These are phyloP conservation scores for Orchesella flavescens DNA, from an alignment of 2,888 invertebrate species.

Conservation along the genomic window DNA sequence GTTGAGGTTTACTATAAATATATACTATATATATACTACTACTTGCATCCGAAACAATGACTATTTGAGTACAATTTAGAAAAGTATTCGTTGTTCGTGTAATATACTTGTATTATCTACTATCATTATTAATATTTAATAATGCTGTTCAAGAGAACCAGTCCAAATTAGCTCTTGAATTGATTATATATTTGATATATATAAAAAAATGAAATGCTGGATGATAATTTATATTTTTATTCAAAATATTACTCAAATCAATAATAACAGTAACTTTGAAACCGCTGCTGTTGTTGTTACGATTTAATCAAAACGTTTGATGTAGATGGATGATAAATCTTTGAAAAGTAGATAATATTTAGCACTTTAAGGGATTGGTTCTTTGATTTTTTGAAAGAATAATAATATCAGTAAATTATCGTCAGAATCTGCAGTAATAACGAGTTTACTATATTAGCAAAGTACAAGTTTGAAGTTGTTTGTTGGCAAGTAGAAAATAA, in stretches of 20 bases:
- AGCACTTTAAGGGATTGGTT: constrained; percentile 53
- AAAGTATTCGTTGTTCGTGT: constrained; percentile 43
- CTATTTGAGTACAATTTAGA: constrained; percentile 34
- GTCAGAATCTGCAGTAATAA: not conserved
- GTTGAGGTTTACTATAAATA: constrained; percentile 51
- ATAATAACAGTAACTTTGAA: constrained; percentile 19
- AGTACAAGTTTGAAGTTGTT: constrained; percentile 2
- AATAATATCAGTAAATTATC: no score
- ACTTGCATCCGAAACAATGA: constrained; percentile 46
- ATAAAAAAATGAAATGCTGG: not conserved
- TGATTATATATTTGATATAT: not conserved
- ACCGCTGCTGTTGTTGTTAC: constrained; percentile 19
- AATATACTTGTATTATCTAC: not conserved
- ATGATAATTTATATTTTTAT: not conserved
- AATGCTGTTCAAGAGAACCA: constrained; percentile 50
- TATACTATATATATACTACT: constrained; percentile 42
- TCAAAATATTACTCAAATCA: not conserved
- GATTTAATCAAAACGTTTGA: constrained; percentile 15
- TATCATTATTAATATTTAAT: not conserved
- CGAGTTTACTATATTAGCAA: constrained; percentile 8
- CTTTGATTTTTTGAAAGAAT: constrained; percentile 11
- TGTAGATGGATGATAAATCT: not conserved
- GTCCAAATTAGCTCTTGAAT: constrained; percentile 34
- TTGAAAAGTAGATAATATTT: constrained; percentile 20
- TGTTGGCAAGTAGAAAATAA: constrained; percentile 6